Evolutionary conservation across 2,797 vertebrate species (phyloP), one percentile per base, ranked within the genome.

Genomic region (Mormyrops boulengeri): DNA sequence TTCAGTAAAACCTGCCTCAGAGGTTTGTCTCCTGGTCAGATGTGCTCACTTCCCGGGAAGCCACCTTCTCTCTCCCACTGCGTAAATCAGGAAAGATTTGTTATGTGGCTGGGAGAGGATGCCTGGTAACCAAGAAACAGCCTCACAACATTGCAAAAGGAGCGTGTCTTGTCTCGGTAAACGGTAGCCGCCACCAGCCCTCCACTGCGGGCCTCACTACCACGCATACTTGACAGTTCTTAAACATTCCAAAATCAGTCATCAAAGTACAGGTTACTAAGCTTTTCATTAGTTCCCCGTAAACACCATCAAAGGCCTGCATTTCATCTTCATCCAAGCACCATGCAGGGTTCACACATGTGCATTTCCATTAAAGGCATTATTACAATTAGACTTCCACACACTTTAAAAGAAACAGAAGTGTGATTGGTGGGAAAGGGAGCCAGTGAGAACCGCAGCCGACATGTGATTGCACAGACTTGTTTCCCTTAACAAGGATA

Each of bases 201-300:
- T 62, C 57, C 55, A 22, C 38, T 49, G 17, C 57, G 0, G n/a
- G 44, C 47, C 41, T 66, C 85, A 41, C 3, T 34, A 60, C 26
- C 50, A 14, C 49, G 22, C 19, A 66, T 88, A 88, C 22, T 11
- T 47, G 11, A 66, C 41, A 62, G 34, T 47, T 62, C 55, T 41
- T 88, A 69, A 41, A 88, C 55, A 66, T 66, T 62, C 38, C 87
- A 88, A 88, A 49, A 47, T 66, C 22, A 88, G 19, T 66, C 87
- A 66, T 66, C 34, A 62, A 66, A 88, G 57, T 88, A 49, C 41
- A 47, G 53, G 57, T 88, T 66, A 66, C 57, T 14, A 14, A 30
- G 38, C 41, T 88, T 22, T 38, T 47, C 87, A 66, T 66, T 66
- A 88, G 57, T 57, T 19, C n/a, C 55, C n/a, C 12, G 38, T 66